These are phyloP conservation scores for Hippocampus mohnikei DNA, from an alignment of 2,113 vertebrate species.

Conservation along the genomic window DNA sequence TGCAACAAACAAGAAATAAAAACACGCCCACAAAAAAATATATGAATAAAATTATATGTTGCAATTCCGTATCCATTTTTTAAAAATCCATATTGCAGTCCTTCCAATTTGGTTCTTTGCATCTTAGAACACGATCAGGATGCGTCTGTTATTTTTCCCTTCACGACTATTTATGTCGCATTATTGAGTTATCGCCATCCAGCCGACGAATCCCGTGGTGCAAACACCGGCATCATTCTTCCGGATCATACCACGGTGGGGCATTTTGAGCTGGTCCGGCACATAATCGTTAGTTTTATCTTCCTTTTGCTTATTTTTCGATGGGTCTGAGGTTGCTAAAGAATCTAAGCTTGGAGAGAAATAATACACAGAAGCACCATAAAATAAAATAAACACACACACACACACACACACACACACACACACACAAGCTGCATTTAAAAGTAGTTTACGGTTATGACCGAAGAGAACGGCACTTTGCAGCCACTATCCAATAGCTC, in stretches of 20 bases:
- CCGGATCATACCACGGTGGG: neutral
- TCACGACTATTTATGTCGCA: neutral
- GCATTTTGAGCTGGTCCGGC: neutral
- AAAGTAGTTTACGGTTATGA: neutral
- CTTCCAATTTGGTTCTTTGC: neutral
- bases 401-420: too few relatives aligned
- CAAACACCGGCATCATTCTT: neutral
- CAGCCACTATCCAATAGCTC: neutral
- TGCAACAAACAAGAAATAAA: too few relatives aligned
- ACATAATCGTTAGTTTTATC: neutral
- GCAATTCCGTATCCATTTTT: neutral
- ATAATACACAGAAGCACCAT: neutral
- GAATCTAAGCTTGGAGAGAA: neutral
- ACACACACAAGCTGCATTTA: neutral
- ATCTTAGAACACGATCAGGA: neutral
- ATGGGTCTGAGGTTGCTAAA: neutral
- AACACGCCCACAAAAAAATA: too few relatives aligned
- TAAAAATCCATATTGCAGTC: neutral
- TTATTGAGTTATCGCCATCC: neutral
- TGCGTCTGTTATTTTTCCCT: neutral
- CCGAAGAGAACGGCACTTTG: neutral
- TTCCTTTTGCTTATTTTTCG: neutral
- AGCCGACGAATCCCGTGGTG: neutral
- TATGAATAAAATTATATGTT: too few relatives aligned
- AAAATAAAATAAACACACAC: neutral